Evolutionary conservation across 2,113 vertebrate species (phyloP).

Genomic region (Clupea harengus): DNA sequence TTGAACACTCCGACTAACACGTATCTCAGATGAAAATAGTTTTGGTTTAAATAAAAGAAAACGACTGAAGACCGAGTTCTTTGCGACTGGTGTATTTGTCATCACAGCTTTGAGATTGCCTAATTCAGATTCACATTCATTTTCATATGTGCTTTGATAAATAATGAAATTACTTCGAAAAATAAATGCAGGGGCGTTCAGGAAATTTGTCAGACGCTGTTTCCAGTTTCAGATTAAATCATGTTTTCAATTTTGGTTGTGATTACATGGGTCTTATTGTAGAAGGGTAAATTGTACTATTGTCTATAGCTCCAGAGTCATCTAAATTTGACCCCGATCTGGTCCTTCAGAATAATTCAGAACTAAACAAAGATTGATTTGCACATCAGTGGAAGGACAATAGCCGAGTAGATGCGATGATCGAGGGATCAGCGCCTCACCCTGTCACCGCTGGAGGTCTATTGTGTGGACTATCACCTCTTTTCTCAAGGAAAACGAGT

Average conservation of each 20-base stretch:
- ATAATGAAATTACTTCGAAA: neutral
- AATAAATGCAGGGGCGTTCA: no score
- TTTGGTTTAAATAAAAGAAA: neutral
- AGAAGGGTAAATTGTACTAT: neutral
- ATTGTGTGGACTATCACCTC: conserved; percentile 27
- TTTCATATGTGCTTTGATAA: neutral
- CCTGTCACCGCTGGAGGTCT: conserved; percentile 45
- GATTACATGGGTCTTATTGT: neutral
- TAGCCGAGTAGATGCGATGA: conserved; percentile 37
- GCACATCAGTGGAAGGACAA: conserved; percentile 37
- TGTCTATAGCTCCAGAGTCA: neutral
- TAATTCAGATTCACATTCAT: neutral
- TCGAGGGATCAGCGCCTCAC: conserved; percentile 38
- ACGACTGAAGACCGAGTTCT: neutral
- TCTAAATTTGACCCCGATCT: neutral
- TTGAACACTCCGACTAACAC: neutral
- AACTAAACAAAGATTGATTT: conserved; percentile 33
- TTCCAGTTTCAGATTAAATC: neutral
- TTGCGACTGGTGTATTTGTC: neutral
- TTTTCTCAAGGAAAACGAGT: neutral
- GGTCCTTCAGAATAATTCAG: neutral
- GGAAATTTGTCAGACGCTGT: no score
- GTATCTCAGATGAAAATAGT: neutral
- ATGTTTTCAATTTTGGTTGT: neutral
- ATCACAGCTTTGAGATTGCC: neutral